A percentile compares a stretch with the other conserved stretches of the same genome.
These are phyloP conservation scores for Crematogaster levior DNA, from an alignment of 2,888 invertebrate species.

Conservation along the genomic window DNA sequence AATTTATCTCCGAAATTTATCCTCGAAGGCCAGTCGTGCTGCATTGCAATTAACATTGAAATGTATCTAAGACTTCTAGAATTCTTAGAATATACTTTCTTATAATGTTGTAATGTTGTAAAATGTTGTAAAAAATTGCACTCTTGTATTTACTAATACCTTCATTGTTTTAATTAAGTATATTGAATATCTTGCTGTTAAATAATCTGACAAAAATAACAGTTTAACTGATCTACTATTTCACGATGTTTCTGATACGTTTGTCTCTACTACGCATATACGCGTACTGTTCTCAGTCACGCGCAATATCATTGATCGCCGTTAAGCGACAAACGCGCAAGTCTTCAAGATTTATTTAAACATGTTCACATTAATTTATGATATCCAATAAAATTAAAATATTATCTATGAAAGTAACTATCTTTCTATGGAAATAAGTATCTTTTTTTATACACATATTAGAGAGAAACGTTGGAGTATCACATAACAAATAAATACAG, in stretches of 20 bases:
- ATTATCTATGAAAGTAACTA: background rate
- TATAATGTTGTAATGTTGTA: background rate
- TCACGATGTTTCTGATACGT: background rate
- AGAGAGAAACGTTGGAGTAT: background rate
- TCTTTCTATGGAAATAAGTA: no score
- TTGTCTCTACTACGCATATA: background rate
- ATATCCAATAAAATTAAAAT: constrained; percentile 10
- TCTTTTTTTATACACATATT: background rate
- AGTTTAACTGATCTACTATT: background rate
- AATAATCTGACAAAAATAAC: background rate
- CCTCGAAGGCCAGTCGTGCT: background rate
- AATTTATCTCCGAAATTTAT: constrained; percentile 46
- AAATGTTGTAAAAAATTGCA: background rate
- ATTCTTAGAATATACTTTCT: background rate
- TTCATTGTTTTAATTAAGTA: background rate
- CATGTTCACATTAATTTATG: background rate
- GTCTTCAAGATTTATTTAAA: constrained; percentile 21
- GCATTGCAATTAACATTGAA: constrained; percentile 3
- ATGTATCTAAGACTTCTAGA: background rate
- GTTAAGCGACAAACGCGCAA: constrained; percentile 16
- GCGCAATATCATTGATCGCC: constrained; percentile 24
- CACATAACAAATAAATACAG: background rate
- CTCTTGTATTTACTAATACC: no score
- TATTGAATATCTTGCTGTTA: background rate
- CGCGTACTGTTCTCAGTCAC: background rate